phyloP scores from a whole-genome alignment of 2,113 vertebrate genomes.

The Dicentrarchus labrax region DNA sequence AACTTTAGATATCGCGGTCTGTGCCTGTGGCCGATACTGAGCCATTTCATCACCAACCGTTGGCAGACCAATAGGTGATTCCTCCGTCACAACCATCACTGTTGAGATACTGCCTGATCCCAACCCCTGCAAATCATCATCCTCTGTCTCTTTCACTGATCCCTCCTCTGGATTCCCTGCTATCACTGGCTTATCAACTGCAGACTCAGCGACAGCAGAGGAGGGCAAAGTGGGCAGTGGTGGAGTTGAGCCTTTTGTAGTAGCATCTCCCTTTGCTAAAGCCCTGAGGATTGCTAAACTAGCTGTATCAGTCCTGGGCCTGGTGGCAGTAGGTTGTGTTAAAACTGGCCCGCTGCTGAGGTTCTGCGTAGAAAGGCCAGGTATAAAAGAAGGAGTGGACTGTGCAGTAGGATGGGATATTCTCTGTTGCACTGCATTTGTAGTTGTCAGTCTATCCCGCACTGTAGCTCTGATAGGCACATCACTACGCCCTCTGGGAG shows the following conservation, averaged over 20 bases:
- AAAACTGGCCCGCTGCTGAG: slow-evolving; percentile 44
- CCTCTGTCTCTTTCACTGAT: slow-evolving; percentile 23
- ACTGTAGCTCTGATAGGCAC: slow-evolving; percentile 69
- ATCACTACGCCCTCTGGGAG: slow-evolving; percentile 70
- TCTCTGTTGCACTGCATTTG: slow-evolving; percentile 41
- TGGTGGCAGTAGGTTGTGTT: slow-evolving; percentile 53
- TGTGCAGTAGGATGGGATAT: slow-evolving; percentile 33
- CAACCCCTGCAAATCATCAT: slow-evolving; percentile 55
- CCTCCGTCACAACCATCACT: slow-evolving; percentile 25
- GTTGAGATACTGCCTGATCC: slow-evolving; percentile 67
- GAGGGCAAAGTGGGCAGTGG: slow-evolving; percentile 51
- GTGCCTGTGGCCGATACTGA: slow-evolving; percentile 63
- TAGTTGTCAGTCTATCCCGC: slow-evolving; percentile 38
- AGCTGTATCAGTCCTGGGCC: slow-evolving; percentile 73
- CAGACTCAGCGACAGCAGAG: slow-evolving; percentile 16
- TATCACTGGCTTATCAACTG: slow-evolving; percentile 8
- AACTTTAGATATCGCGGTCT: slow-evolving; percentile 47
- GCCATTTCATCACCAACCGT: slow-evolving; percentile 59
- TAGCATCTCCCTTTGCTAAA: slow-evolving; percentile 19
- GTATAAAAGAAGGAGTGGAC: slow-evolving; percentile 34
- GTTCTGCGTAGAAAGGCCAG: slow-evolving; percentile 44
- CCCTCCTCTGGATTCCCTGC: slow-evolving; percentile 10
- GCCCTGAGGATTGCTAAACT: slow-evolving; percentile 50
- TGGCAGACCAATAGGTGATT: slow-evolving; percentile 29
- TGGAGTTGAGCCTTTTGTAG: slow-evolving; percentile 42